Base-by-base conservation (phyloP, 2,888 invertebrate species). In the Anagyrus pseudococci region DNA sequence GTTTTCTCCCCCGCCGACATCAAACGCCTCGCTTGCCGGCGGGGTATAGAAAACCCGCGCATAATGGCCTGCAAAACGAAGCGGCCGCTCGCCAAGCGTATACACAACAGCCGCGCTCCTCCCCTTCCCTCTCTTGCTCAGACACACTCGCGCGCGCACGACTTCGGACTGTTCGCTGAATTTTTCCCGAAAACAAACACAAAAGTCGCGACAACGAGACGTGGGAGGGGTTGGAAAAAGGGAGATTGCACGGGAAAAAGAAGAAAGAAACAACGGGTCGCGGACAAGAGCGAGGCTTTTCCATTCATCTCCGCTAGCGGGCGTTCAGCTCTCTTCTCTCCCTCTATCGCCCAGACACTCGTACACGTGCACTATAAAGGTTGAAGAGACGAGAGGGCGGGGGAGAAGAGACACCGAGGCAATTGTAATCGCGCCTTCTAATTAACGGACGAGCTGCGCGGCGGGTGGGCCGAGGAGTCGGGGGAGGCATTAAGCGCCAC, bases 361-460 rank as follows among this genome's bases (percentile, higher is more conserved):
- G 2, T 6, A 13, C 22, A 19, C 20, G 43, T n/a, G 1, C 48
- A 15, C 37, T 49, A 17, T 8, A 26, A 4, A n/a, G 6, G 1
- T 8, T 29, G 19, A 6, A 29, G 26, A 29, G 19, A 6, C 19
- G 26, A 29, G 7, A 17, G 19, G 29, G 13, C 10, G 13, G 49
- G n/a, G n/a, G 10, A 10, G 13, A 22, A 17, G 23, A 19, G 13
- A 0, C 13, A 23, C 19, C 15, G 26, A 2, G 23, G 48, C 20
- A 60, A 56, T 61, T 56, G 50, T 46, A 44, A 62, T 52, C 52
- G 50, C 29, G 15, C 52, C 29, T 46, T 62, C 47, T 62, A 62
- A 57, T 57, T 57, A 57, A 48, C 52, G 57, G 53, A 57, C 22
- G 15, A n/a, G n/a, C n/a, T n/a, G 19, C 40, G 37, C 2, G 37